Evolutionary conservation across 2,113 vertebrate genomes (phyloP).

Genomic region (Gymnobelideus leadbeateri): DNA sequence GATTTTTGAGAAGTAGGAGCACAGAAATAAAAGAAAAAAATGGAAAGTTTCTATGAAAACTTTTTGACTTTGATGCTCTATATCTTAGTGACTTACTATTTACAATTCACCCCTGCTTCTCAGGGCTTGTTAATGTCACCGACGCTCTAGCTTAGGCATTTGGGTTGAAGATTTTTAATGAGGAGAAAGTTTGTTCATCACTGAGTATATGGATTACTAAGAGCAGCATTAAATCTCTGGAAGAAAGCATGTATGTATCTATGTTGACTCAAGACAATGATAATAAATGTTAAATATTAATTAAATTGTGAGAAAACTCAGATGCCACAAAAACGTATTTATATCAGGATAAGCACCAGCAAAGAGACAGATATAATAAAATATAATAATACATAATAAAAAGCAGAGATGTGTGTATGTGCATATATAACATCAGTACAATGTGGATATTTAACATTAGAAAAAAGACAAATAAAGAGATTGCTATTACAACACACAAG

Average conservation of each 20-base stretch:
- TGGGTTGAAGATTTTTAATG: background rate
- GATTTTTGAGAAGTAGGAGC: background rate
- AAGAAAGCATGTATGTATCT: slow-evolving; percentile 61
- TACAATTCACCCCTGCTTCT: background rate
- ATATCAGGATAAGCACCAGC: slow-evolving; percentile 1
- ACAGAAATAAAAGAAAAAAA: background rate
- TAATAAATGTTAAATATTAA: slow-evolving; percentile 71
- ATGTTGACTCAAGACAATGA: slow-evolving; percentile 55
- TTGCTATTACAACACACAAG: background rate
- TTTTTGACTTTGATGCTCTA: background rate
- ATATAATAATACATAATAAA: background rate
- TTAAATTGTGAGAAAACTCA: slow-evolving; percentile 53
- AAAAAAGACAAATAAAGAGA: slow-evolving; percentile 4
- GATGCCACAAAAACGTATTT: slow-evolving; percentile 27
- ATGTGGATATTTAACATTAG: background rate
- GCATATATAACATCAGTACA: background rate
- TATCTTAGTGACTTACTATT: slow-evolving; percentile 38
- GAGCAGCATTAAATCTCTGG: slow-evolving; percentile 60
- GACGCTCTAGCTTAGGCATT: slow-evolving; percentile 31
- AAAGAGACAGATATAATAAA: background rate
- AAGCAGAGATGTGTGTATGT: background rate
- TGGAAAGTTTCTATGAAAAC: slow-evolving; percentile 30
- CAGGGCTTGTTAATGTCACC: background rate
- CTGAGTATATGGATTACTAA: slow-evolving; percentile 62
- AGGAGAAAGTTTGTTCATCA: slow-evolving; percentile 20